Conservation (phyloP, 2,113 vertebrate genomes). For the Brachypodius melanocephalos region DNA sequence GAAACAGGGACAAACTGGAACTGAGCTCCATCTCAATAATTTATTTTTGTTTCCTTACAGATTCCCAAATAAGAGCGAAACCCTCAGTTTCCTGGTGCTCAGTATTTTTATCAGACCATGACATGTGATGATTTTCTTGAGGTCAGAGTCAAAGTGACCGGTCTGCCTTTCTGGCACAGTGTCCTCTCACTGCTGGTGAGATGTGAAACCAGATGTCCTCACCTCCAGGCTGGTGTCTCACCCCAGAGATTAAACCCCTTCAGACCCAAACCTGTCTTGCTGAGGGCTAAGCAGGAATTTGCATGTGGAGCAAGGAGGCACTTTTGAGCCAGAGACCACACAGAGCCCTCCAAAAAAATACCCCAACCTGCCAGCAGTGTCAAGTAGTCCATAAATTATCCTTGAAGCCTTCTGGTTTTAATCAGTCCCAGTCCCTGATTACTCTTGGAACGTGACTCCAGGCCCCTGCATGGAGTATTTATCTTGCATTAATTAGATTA, state of each 20-base stretch:
- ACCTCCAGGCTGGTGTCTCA: neutral
- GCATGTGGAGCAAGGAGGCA: neutral
- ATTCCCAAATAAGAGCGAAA: neutral
- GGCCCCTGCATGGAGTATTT: conserved; percentile 64
- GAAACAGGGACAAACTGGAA: neutral
- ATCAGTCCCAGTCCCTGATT: conserved; percentile 55
- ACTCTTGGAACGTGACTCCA: conserved; percentile 61
- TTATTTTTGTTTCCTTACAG: neutral
- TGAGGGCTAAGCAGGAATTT: neutral
- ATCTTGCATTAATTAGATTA: conserved; percentile 75
- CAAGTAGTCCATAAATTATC: conserved; percentile 57
- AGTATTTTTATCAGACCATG: neutral
- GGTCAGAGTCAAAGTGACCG: neutral
- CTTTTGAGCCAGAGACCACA: neutral
- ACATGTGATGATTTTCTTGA: neutral
- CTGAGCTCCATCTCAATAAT: neutral
- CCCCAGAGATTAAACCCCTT: neutral
- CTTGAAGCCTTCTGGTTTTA: conserved; percentile 53
- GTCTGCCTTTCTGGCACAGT: neutral
- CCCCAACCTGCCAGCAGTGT: conserved; percentile 9
- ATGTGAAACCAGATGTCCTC: neutral
- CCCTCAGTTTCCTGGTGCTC: accelerated
- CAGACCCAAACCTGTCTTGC: neutral
- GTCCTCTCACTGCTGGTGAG: neutral
- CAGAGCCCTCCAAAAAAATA: neutral